These are phyloP conservation scores for Mastigias papua DNA, from an alignment of 30 jellyfish, hydroid and myxozoan species.

Conservation along the genomic window DNA sequence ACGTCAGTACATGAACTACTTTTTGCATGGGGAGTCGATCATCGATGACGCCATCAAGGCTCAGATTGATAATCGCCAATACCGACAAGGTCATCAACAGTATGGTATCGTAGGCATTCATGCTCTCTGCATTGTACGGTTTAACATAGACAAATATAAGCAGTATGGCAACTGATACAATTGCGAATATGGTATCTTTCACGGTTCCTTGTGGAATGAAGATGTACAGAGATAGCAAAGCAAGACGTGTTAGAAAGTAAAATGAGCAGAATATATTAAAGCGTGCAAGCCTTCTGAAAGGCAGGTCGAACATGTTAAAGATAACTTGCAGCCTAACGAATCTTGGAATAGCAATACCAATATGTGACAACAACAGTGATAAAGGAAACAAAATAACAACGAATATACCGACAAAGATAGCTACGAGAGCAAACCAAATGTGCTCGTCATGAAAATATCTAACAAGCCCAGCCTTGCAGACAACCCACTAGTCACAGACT, in stretches of 20 bases:
- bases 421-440: slow-evolving; percentile 50
- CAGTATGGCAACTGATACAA: slow-evolving; percentile 40
- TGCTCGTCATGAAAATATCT: slow-evolving; percentile 62
- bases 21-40: slow-evolving; percentile 27
- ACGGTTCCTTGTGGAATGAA: slow-evolving; percentile 49
- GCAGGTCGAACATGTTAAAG: slow-evolving; percentile 67
- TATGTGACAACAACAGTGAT: slow-evolving; percentile 57
- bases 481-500: slow-evolving; percentile 40
- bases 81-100: slow-evolving; percentile 56
- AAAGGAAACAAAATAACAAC: slow-evolving; percentile 77
- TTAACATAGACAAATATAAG: slow-evolving; percentile 59
- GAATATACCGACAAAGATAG: slow-evolving; percentile 43
- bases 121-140: slow-evolving; percentile 71
- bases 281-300: slow-evolving; percentile 13
- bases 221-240: slow-evolving; percentile 42
- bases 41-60: slow-evolving; percentile 26
- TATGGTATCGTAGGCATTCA: slow-evolving; percentile 63
- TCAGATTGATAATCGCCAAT: slow-evolving; percentile 46
- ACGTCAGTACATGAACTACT: slow-evolving; percentile 44
- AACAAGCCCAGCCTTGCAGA: slow-evolving; percentile 60
- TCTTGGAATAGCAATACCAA: slow-evolving; percentile 7
- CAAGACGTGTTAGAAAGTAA: slow-evolving; percentile 68
- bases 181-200: slow-evolving; percentile 72
- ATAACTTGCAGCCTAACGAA: slow-evolving; percentile 55
- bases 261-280: slow-evolving; percentile 59